These are phyloP conservation scores for Poecilia gillii DNA, from an alignment of 2,797 vertebrate genomes.

Conservation along the genomic window DNA sequence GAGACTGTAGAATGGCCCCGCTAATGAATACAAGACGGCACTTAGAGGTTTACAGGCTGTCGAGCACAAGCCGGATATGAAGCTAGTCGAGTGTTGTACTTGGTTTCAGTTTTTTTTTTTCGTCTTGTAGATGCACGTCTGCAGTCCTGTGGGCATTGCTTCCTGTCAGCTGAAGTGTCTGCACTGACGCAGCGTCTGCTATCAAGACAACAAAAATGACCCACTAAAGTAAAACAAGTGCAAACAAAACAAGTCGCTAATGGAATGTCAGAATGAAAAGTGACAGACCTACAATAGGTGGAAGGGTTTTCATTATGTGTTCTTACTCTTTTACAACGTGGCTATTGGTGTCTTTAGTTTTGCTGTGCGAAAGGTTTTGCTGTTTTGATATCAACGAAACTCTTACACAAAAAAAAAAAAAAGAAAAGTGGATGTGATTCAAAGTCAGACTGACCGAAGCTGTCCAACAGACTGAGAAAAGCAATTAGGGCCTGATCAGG, in stretches of 20 bases:
- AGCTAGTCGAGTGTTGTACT: constrained; percentile 1
- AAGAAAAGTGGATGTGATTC: not conserved
- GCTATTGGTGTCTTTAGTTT: constrained; percentile 1
- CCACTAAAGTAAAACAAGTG: constrained; percentile 37
- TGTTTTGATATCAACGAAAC: constrained; percentile 13
- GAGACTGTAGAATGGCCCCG: constrained; percentile 27
- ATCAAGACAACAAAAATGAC: constrained; percentile 48
- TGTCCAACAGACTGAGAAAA: not conserved
- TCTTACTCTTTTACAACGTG: not conserved
- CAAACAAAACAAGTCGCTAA: constrained; percentile 29
- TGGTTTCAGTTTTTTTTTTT: not conserved
- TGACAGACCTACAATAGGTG: constrained; percentile 2
- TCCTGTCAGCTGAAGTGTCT: constrained; percentile 42
- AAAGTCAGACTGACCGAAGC: not conserved
- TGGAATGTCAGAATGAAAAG: constrained; percentile 18
- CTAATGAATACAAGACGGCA: constrained; percentile 60
- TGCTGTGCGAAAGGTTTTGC: not conserved
- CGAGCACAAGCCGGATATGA: constrained; percentile 17
- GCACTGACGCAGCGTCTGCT: constrained; percentile 2
- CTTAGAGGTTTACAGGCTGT: constrained; percentile 45
- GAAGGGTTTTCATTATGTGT: constrained; percentile 7
- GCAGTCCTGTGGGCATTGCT: constrained; percentile 26
- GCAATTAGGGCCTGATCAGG: not conserved
- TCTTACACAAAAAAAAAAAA: not conserved
- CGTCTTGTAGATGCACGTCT: not conserved